A percentile compares a stretch with the other conserved stretches of the same genome.
Evolutionary conservation across 2,888 invertebrate species (phyloP).

Genomic region (Caenorhabditis sp.): DNA sequence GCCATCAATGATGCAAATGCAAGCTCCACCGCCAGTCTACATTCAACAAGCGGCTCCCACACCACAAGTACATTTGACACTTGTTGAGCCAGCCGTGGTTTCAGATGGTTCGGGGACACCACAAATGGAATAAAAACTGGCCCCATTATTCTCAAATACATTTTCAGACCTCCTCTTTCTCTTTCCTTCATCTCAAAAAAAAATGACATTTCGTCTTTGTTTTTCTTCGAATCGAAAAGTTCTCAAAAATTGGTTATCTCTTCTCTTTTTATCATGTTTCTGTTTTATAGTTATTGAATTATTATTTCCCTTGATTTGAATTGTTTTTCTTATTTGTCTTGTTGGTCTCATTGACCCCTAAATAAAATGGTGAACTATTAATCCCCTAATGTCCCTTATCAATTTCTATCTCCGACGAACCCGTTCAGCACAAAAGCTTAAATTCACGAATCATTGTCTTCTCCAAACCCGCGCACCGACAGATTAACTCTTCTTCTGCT

Average conservation of each 20-base stretch:
- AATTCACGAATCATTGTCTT: not conserved
- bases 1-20: not conserved
- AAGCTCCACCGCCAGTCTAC: not conserved
- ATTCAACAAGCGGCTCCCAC: no score
- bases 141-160: not conserved
- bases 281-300: not conserved
- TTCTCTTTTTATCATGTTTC: not conserved
- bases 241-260: not conserved
- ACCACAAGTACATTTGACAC: conserved; percentile 6
- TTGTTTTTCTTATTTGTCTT: not conserved
- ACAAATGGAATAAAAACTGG: conserved; percentile 5
- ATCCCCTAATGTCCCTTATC: no score
- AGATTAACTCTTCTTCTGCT: not conserved
- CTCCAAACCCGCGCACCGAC: not conserved
- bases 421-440: not conserved
- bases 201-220: not conserved
- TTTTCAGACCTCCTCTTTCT: not conserved
- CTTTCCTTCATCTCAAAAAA: not conserved
- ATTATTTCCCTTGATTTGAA: not conserved
- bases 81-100: conserved; percentile 1
- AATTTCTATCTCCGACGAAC: no score
- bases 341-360: no score
- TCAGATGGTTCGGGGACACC: conserved; percentile 3
- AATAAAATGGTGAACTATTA: no score
- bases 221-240: not conserved